Percentiles rank a stretch among this genome's conserved stretches.
Evolutionary conservation across 1,140 invertebrate genomes (phyloP).

Genomic region (Drosophila pandora): DNA sequence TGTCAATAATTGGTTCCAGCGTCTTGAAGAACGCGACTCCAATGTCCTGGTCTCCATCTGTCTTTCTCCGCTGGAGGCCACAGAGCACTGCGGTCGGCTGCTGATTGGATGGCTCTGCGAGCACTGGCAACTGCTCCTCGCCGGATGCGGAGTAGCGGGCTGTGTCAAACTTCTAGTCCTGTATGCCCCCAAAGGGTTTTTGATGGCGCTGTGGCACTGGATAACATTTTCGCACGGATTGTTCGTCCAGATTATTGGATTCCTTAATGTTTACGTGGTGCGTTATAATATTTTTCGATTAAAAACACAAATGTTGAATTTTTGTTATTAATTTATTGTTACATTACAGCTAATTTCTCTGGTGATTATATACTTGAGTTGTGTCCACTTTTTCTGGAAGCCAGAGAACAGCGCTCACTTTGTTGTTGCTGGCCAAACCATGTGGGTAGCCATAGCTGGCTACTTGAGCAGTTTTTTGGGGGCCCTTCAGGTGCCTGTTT

Average conservation of each 20-base stretch:
- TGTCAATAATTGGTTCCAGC: slow-evolving; percentile 88
- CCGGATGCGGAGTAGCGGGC: slow-evolving; percentile 59
- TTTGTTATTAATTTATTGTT: background rate
- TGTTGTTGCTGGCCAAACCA: slow-evolving; percentile 84
- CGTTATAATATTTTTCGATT: background rate
- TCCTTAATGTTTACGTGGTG: slow-evolving; percentile 84
- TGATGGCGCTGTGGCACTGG: slow-evolving; percentile 84
- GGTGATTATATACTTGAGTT: slow-evolving; percentile 84
- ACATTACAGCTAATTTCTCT: slow-evolving; percentile 83
- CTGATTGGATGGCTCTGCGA: slow-evolving; percentile 86
- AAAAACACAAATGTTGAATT: background rate
- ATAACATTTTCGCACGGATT: slow-evolving; percentile 80
- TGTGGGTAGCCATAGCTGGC: slow-evolving; percentile 86
- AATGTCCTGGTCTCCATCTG: slow-evolving; percentile 88
- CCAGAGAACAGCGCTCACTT: slow-evolving; percentile 85
- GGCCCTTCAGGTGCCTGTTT: slow-evolving; percentile 85
- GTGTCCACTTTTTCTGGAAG: slow-evolving; percentile 86
- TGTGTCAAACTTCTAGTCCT: slow-evolving; percentile 82
- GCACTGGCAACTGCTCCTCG: slow-evolving; percentile 85
- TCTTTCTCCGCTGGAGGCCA: slow-evolving; percentile 88
- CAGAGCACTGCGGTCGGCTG: slow-evolving; percentile 88
- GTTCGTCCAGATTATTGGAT: slow-evolving; percentile 84
- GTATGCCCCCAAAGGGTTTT: slow-evolving; percentile 86
- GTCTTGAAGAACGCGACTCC: slow-evolving; percentile 85
- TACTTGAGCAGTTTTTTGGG: slow-evolving; percentile 86